These are phyloP conservation scores for Eupithecia subfuscata DNA, from an alignment of 2,888 invertebrate species.

Conservation along the genomic window DNA sequence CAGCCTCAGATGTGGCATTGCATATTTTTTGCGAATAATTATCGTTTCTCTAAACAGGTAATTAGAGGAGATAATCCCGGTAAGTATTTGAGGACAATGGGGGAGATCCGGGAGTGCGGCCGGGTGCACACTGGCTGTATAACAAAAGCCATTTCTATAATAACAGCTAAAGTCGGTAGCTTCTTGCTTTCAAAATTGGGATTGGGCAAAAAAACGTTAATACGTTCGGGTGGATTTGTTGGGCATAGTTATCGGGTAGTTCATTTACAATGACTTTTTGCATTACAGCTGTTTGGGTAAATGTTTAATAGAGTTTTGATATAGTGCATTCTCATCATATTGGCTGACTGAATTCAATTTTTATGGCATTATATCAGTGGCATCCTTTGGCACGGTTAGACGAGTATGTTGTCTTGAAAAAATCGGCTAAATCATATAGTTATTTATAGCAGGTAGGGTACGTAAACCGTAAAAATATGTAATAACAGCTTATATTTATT, in stretches of 20 bases:
- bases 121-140: conserved; percentile 68
- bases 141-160: conserved; percentile 72
- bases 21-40: conserved; percentile 69
- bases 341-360: background rate
- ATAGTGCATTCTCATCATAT: conserved; percentile 7
- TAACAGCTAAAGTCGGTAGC: conserved; percentile 82
- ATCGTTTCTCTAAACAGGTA: conserved; percentile 78
- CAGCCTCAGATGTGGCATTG: conserved; percentile 59
- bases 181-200: conserved; percentile 76
- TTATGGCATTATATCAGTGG: background rate
- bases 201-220: conserved; percentile 62
- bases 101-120: conserved; percentile 60
- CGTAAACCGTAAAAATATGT: too few species aligned
- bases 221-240: conserved; percentile 53
- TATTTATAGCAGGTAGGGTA: too few species aligned
- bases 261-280: conserved; percentile 50
- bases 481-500: too few species aligned
- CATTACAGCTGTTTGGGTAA: conserved; percentile 54
- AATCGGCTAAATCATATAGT: background rate
- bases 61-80: conserved; percentile 77
- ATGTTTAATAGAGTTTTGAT: conserved; percentile 24
- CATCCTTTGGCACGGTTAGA: background rate
- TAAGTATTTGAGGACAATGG: conserved; percentile 70
- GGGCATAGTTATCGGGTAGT: conserved; percentile 49
- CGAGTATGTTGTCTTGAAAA: background rate